These are phyloP conservation scores for Xestia xanthographa DNA, from an alignment of 2,888 invertebrate species.

Conservation along the genomic window DNA sequence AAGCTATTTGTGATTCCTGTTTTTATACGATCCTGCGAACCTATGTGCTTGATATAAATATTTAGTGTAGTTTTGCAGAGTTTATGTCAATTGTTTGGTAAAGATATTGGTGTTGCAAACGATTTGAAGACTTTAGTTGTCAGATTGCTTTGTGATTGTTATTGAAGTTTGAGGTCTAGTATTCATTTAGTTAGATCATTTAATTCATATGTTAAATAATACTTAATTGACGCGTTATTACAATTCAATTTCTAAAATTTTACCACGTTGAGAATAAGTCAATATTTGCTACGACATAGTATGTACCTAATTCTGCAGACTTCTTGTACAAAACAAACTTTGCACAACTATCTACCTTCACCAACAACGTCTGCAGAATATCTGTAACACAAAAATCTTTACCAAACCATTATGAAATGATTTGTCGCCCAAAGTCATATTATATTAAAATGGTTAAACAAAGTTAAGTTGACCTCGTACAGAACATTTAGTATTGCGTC, in stretches of 20 bases:
- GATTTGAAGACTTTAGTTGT: background rate
- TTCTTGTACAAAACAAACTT: constrained; percentile 10
- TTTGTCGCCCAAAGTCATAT: constrained; percentile 11
- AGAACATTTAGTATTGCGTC: constrained; percentile 32
- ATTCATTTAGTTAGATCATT: background rate
- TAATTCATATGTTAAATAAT: background rate
- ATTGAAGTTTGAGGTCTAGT: background rate
- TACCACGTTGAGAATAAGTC: background rate
- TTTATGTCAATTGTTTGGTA: constrained; percentile 20
- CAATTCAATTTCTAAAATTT: background rate
- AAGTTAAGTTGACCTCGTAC: constrained; percentile 28
- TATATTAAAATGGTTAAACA: background rate
- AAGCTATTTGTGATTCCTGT: constrained; percentile 66
- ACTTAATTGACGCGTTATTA: background rate
- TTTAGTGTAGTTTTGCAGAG: constrained; percentile 39
- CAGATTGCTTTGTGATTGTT: background rate
- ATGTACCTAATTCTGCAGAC: background rate
- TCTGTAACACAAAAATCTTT: constrained; percentile 8
- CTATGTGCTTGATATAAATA: constrained; percentile 29
- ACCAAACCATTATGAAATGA: background rate
- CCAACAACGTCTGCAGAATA: background rate
- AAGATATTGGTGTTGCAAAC: constrained; percentile 26
- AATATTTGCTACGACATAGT: background rate
- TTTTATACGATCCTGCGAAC: constrained; percentile 67
- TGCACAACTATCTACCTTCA: background rate